Base-by-base conservation (phyloP, 2,888 invertebrate species). In the Eilema depressum region DNA sequence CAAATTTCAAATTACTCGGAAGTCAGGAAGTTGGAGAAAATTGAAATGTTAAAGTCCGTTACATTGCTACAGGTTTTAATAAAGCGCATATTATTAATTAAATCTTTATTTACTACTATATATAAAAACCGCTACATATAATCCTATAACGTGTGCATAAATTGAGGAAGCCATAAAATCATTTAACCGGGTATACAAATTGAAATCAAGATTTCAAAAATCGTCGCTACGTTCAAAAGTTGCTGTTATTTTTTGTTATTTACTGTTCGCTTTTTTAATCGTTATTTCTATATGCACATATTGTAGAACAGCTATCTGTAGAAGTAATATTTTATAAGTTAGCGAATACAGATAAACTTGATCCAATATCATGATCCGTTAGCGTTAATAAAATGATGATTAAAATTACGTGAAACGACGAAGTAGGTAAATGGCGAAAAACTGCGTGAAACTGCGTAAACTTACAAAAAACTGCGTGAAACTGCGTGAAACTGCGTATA, bases 71-170 rank as follows among this genome's bases (percentile, higher is more conserved):
- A 69, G 60, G 28, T 64, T 64, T 47, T n/a, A 53, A 59, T 33
- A 64, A 67, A 69, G 70, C 67, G 57, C 63, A 66, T 70, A 63
- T 62, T 69, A 23, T 66, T 69, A 23, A 57, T 64, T 69, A 28
- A 53, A 64, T 53, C 8, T 64, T 25, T 8, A 28, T 64, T 53
- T 28, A 63, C 20, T 26, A 25, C 41, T 28, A 53, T 64, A 47
- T 12, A 47, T n/a, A 14, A 37, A 63, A 64, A 64, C 64, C 53
- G 64, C 67, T 56, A 47, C 59, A 23, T 41, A 61, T 25, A 10
- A 60, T 41, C 14, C 5, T n/a, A 53, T 59, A 4, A 63, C 11
- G 41, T 63, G 25, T 47, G 64, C 53, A 64, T 14, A 64, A 64
- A 64, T 64, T 53, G 53, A 53, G 64, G 64, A 64, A 53, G 64